Evolutionary conservation across 2,888 invertebrate species (phyloP), one percentile per base, ranked within the genome.

Genomic region (Agrotis segetum): DNA sequence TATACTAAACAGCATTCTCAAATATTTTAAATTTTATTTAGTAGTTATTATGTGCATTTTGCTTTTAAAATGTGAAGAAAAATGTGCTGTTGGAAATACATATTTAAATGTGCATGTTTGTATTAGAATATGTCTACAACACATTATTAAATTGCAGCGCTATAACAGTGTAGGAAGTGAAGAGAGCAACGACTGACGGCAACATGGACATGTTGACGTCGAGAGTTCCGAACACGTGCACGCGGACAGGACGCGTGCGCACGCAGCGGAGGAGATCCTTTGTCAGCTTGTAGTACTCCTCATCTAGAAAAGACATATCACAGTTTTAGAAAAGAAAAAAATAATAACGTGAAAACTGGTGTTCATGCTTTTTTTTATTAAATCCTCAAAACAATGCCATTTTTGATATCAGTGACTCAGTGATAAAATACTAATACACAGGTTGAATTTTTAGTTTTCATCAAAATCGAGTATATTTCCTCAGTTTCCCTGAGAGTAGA

Each of bases 101-200:
- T 40, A 40, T 40, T 40, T 11, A 40, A 40, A 40, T 40, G 40
- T 40, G 11, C 7, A 34, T 40, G 40, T 40, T 40, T 40, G n/a
- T 34, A n/a, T 34, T 34, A 13, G n/a, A 34, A n/a, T n/a, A n/a
- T 49, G 34, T 50, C 7, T 71, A 71, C 64, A 74, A 55, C 1
- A 71, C 74, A 74, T 71, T 71, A 64, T 71, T 91, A 50, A 92
- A 90, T 68, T 93, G 93, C 49, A 93, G 68, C 0, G 89, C 88
- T 6, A 92, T 90, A 3, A 93, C 88, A 6, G 92, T 91, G 72
- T 93, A 92, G 0, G 92, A 85, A 0, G 89, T 89, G 67, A 92
- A 88, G 49, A 93, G 84, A 14, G 90, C 87, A 0, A 92, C 75
- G 44, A 88, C 88, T 0, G 87, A 84, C 0, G 92, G 92, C 16